phyloP scores from a whole-genome alignment of 1,140 invertebrate species.

The Drosophila teissieri region DNA sequence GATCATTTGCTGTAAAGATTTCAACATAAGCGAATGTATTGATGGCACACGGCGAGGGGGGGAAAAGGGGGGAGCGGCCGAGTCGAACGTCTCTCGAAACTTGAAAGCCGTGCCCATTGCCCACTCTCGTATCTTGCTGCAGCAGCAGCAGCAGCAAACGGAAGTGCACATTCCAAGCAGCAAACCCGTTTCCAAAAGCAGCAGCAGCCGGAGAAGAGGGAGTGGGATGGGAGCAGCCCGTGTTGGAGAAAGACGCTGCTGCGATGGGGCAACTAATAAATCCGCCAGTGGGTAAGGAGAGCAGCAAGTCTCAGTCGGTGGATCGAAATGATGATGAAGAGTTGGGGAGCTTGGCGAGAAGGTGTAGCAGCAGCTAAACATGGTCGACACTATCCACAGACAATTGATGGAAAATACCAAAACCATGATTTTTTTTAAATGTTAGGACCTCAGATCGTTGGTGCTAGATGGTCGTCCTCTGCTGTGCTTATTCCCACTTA shows the following conservation, averaged over 20 bases:
- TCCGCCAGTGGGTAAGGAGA: slow-evolving; percentile 84
- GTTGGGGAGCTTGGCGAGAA: slow-evolving; percentile 24
- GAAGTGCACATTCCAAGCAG: slow-evolving; percentile 83
- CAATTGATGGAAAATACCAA: not conserved
- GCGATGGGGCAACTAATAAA: slow-evolving; percentile 71
- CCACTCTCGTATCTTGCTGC: slow-evolving; percentile 62
- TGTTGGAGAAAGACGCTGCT: slow-evolving; percentile 67
- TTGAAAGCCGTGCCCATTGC: slow-evolving; percentile 79
- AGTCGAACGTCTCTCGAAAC: slow-evolving; percentile 69
- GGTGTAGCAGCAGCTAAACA: slow-evolving; percentile 19
- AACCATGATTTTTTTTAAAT: not conserved
- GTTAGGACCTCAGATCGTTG: not conserved
- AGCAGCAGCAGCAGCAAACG: slow-evolving; percentile 68
- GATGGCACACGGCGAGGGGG: slow-evolving; percentile 59
- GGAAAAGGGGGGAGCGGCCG: slow-evolving; percentile 9
- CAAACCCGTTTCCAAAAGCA: slow-evolving; percentile 74
- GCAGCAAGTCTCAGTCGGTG: slow-evolving; percentile 60
- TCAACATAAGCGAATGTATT: slow-evolving; percentile 66
- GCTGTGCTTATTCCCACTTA: slow-evolving; percentile 49
- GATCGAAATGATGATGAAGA: slow-evolving; percentile 6
- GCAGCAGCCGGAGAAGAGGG: slow-evolving; percentile 29
- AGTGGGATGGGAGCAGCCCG: slow-evolving; percentile 21
- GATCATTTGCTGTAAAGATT: slow-evolving; percentile 54
- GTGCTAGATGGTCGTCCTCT: slow-evolving; percentile 13
- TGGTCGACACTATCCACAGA: slow-evolving; percentile 14